Conservation (phyloP, 1,140 invertebrate species). For the Drosophila quadrilineata region DNA sequence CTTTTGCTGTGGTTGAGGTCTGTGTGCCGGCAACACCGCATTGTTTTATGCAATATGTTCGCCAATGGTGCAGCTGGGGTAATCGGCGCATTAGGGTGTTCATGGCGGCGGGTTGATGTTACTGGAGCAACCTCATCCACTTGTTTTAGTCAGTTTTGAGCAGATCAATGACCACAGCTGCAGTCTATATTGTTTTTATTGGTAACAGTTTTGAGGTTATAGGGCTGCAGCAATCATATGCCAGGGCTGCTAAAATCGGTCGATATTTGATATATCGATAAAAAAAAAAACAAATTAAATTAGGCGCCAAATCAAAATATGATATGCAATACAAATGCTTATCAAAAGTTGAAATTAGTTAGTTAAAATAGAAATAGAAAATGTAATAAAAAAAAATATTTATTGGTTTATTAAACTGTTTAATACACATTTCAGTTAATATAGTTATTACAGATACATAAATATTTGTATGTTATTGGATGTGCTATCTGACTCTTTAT, state of each 20-base stretch:
- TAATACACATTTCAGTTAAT: slow-evolving; percentile 57
- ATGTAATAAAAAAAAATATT: slow-evolving; percentile 13
- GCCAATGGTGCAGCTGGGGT: slow-evolving; percentile 43
- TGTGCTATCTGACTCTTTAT: slow-evolving; percentile 27
- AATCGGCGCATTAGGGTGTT: slow-evolving; percentile 56
- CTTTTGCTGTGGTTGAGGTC: neutral
- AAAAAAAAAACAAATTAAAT: neutral
- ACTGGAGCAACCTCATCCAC: slow-evolving; percentile 24
- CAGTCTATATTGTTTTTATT: slow-evolving; percentile 25
- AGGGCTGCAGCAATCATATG: slow-evolving; percentile 7
- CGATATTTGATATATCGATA: slow-evolving; percentile 4
- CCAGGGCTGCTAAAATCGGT: slow-evolving; percentile 10
- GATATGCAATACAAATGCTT: neutral
- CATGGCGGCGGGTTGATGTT: slow-evolving; percentile 32
- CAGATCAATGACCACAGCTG: neutral
- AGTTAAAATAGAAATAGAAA: neutral
- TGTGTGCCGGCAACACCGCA: slow-evolving; percentile 27
- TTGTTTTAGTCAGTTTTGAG: slow-evolving; percentile 10
- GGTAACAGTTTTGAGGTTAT: slow-evolving; percentile 46
- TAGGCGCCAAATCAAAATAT: neutral
- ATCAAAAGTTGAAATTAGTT: neutral
- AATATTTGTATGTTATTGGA: slow-evolving; percentile 17
- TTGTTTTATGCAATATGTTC: slow-evolving; percentile 59
- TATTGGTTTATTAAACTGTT: slow-evolving; percentile 32
- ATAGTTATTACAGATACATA: slow-evolving; percentile 48